Evolutionary conservation across 2,888 invertebrate species (phyloP).

Genomic region (Phymatocera aterrima): DNA sequence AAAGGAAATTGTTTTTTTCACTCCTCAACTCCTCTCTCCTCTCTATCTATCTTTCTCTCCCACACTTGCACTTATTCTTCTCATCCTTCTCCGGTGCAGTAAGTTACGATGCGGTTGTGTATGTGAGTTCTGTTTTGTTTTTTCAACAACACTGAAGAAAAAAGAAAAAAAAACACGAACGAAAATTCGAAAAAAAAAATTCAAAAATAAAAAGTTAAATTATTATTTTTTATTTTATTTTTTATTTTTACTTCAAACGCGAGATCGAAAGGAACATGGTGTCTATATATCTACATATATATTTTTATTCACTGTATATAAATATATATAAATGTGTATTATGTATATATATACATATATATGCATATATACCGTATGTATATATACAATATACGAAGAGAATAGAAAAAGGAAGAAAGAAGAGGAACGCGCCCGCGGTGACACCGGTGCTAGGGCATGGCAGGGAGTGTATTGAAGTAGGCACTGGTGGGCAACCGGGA

Average conservation of each 20-base stretch:
- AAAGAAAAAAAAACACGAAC: no score
- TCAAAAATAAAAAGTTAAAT: no score
- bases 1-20: constrained; percentile 35
- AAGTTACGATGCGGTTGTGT: background rate
- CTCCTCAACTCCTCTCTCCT: no score
- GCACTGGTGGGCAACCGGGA: constrained; percentile 66
- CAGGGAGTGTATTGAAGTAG: constrained; percentile 58
- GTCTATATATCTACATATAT: constrained; percentile 18
- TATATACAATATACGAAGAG: constrained; percentile 50
- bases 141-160: background rate
- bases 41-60: background rate
- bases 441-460: constrained; percentile 71
- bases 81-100: constrained; percentile 1
- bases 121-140: background rate
- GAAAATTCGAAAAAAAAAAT: no score
- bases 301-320: background rate
- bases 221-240: background rate
- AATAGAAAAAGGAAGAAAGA: constrained; percentile 58
- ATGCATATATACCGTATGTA: background rate
- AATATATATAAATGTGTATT: constrained; percentile 3
- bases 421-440: constrained; percentile 57
- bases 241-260: background rate
- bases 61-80: constrained; percentile 8
- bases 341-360: background rate
- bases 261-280: constrained; percentile 31